Percentiles rank a stretch among this genome's conserved stretches.
Conservation (phyloP, 2,113 vertebrate genomes). For the Orientallactaga bullata region DNA sequence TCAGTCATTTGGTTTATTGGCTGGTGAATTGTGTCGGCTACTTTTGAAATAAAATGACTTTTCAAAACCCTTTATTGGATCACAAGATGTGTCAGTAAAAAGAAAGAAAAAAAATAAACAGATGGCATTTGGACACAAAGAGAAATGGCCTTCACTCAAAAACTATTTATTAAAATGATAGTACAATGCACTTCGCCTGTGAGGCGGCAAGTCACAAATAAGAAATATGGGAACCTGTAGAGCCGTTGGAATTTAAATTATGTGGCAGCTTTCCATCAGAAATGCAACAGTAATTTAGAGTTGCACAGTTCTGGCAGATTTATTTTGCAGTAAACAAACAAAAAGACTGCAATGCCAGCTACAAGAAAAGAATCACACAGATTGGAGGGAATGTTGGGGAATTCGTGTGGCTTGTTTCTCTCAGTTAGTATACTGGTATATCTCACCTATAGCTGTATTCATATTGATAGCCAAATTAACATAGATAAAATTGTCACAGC, state of each 20-base stretch:
- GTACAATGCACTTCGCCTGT: neutral
- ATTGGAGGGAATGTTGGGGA: neutral
- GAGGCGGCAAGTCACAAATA: constrained; percentile 61
- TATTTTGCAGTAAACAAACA: constrained; percentile 66
- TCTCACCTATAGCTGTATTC: neutral
- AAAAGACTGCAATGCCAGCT: constrained; percentile 23
- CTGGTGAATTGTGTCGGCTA: constrained; percentile 42
- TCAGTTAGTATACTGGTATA: neutral
- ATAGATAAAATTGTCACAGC: neutral
- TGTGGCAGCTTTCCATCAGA: constrained; percentile 70
- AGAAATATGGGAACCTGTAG: constrained; percentile 57
- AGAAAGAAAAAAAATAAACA: constrained; percentile 55
- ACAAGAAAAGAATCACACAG: neutral
- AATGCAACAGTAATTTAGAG: constrained; percentile 72
- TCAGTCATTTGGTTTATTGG: constrained; percentile 55
- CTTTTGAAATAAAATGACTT: constrained; percentile 68
- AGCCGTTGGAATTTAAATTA: constrained; percentile 69
- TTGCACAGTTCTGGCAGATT: constrained; percentile 44
- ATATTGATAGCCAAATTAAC: neutral
- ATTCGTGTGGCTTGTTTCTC: constrained; percentile 1
- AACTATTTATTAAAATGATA: constrained; percentile 77
- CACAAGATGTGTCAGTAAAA: constrained; percentile 39
- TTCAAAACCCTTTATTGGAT: constrained; percentile 51
- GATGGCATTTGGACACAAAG: constrained; percentile 58
- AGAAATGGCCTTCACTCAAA: constrained; percentile 68